A percentile compares a stretch with the other conserved stretches of the same genome.
Conservation (phyloP, 37 sponge, comb jelly and placozoan species). For the Tethya wilhelma region DNA sequence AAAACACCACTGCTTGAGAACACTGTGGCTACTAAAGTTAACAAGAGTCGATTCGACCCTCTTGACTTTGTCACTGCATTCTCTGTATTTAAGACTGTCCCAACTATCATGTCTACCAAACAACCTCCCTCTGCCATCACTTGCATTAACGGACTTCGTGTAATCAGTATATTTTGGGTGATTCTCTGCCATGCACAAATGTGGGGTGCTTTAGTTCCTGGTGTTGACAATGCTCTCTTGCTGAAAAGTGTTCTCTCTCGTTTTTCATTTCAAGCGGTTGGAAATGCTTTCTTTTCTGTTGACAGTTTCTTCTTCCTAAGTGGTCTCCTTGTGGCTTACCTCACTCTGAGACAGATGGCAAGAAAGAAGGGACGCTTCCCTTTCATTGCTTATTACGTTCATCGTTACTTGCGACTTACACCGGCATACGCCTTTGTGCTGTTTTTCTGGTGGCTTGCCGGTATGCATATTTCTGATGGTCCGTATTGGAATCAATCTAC, state of each 20-base stretch:
- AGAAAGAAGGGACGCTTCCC: conserved; percentile 64
- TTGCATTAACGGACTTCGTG: conserved; percentile 79
- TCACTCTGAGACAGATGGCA: conserved; percentile 69
- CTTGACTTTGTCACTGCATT: conserved; percentile 49
- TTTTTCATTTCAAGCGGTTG: conserved; percentile 57
- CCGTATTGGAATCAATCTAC: background rate
- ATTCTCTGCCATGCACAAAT: conserved; percentile 68
- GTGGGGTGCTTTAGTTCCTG: background rate
- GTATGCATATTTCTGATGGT: conserved; percentile 26
- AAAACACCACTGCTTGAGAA: background rate
- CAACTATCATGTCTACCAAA: conserved; percentile 58
- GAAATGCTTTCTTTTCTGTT: conserved; percentile 72
- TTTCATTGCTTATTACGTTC: conserved; percentile 69
- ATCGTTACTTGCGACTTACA: conserved; percentile 83
- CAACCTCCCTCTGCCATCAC: conserved; percentile 69
- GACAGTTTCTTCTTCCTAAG: conserved; percentile 87
- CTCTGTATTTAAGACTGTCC: conserved; percentile 73
- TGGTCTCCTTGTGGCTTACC: conserved; percentile 78
- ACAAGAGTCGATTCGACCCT: background rate
- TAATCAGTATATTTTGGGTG: conserved; percentile 90
- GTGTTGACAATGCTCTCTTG: conserved; percentile 11
- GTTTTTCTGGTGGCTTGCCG: conserved; percentile 63
- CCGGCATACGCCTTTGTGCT: conserved; percentile 74
- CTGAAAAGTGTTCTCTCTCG: background rate
- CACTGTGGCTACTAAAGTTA: background rate